phyloP scores from a whole-genome alignment of 2,113 vertebrate species.

The Sphaerodactylus townsendi region DNA sequence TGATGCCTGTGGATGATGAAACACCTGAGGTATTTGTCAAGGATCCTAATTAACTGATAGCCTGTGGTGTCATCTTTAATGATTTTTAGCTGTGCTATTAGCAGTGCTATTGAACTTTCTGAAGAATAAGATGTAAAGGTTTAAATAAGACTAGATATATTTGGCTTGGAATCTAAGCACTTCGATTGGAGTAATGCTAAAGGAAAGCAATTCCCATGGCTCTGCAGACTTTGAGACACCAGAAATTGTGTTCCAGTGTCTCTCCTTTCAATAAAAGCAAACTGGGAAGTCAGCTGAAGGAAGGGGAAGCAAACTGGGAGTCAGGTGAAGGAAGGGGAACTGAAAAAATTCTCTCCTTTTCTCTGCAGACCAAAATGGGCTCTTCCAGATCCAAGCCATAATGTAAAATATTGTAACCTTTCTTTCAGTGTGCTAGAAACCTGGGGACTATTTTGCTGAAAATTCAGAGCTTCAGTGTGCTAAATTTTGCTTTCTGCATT shows the following conservation, averaged over 20 bases:
- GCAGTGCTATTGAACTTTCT: not conserved
- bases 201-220: too few relatives aligned
- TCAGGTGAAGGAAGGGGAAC: too few relatives aligned
- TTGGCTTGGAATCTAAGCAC: too few relatives aligned
- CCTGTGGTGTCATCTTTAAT: conserved; percentile 11
- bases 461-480: not conserved
- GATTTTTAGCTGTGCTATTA: conserved; percentile 16
- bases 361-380: too few relatives aligned
- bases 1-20: conserved; percentile 77
- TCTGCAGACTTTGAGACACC: too few relatives aligned
- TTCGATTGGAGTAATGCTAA: too few relatives aligned
- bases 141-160: not conserved
- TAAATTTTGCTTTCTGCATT: not conserved
- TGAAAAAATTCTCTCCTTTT: too few relatives aligned
- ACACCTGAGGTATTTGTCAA: conserved; percentile 40
- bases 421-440: not conserved
- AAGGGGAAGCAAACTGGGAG: too few relatives aligned
- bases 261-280: too few relatives aligned
- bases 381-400: too few relatives aligned
- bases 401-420: not conserved
- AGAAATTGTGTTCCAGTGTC: too few relatives aligned
- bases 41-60: conserved; percentile 30
- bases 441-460: not conserved
- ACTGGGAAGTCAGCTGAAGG: too few relatives aligned
- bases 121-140: conserved; percentile 9